These are phyloP conservation scores for Enteromius unitaeniatus DNA, from an alignment of 2,797 vertebrate genomes.

Conservation along the genomic window DNA sequence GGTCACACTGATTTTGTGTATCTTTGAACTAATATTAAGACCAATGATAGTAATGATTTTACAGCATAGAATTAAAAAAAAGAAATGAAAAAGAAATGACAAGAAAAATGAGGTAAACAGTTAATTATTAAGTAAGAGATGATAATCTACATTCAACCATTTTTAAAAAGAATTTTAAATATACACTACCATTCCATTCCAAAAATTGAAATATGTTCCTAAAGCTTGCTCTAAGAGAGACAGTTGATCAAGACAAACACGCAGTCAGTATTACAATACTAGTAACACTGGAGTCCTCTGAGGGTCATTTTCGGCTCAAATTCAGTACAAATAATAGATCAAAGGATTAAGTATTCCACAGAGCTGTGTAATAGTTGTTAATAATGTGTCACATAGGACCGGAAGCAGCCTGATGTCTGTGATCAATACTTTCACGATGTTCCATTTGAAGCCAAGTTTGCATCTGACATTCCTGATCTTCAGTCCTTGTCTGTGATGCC, in stretches of 20 bases:
- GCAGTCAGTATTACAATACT: neutral
- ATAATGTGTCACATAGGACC: conserved; percentile 79
- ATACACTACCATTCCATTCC: neutral
- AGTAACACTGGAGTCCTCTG: neutral
- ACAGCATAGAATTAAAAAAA: neutral
- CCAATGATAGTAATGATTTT: too few species aligned
- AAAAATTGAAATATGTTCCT: neutral
- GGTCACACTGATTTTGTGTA: neutral
- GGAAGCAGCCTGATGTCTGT: conserved; percentile 91
- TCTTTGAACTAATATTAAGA: neutral
- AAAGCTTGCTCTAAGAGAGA: neutral
- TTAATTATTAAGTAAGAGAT: neutral
- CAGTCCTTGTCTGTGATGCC: conserved; percentile 86
- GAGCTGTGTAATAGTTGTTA: neutral
- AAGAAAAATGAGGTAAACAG: neutral
- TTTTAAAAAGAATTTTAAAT: neutral
- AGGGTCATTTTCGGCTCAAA: neutral
- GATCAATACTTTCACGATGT: conserved; percentile 93
- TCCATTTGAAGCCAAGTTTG: conserved; percentile 94
- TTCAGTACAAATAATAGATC: neutral
- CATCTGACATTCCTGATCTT: conserved; percentile 85
- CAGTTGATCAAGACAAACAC: neutral
- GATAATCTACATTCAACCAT: neutral
- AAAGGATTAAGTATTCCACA: neutral
- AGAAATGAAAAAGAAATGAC: neutral